phyloP scores from a whole-genome alignment of 1,140 invertebrate species.

The silkworm (Bombyx mori) region ASM3026992v2 NC_085113.1:6095501-6096000 shows the following conservation, averaged over 20 bases:
- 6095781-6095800: constrained; percentile 45
- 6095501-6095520: constrained; percentile 18
- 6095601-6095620: constrained; percentile 33
- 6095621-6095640: constrained; percentile 21
- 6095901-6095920: constrained; percentile 20
- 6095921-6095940: constrained; percentile 21
- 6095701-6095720: constrained; percentile 17
- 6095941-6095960: constrained; percentile 21
- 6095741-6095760: constrained; percentile 26
- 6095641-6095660: constrained; percentile 33
- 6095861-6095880: constrained; percentile 22
- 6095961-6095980: constrained; percentile 3
- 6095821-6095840: constrained; percentile 45
- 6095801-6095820: constrained; percentile 50
- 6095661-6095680: constrained; percentile 10
- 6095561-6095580: constrained; percentile 36
- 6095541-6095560: constrained; percentile 20
- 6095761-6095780: constrained; percentile 24
- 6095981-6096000: neutral
- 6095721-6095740: constrained; percentile 12
- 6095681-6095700: constrained; percentile 14
- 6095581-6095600: constrained; percentile 31
- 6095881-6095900: constrained; percentile 23
- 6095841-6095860: constrained; percentile 25
- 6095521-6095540: constrained; percentile 8